Evolutionary conservation across 2,113 vertebrate species (phyloP), one percentile per base, ranked within the genome.

Genomic region (Cebidichthys violaceus): DNA sequence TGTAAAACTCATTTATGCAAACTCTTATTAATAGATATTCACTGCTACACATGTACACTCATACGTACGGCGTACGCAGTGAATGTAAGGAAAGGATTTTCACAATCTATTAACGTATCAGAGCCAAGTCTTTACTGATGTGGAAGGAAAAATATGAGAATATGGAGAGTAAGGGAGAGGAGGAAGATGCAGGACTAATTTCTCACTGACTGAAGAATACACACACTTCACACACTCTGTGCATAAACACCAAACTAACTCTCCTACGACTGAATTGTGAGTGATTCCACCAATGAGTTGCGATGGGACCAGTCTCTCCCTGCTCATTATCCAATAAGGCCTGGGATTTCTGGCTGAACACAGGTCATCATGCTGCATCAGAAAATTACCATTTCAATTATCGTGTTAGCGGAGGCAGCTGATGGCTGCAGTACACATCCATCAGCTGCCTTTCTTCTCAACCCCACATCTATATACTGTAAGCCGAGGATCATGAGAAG

Each of bases 341-440:
- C 43, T 10, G 57, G 68, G 86, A 86, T 88, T 72, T 84, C 62
- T 39, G 70, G 61, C 52, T 67, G 61, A 82, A 70, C 82, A 55
- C 73, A 76, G 83, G 83, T 86, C 68, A 39, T 77, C 77, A 64
- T 82, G 70, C 72, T 60, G 70, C 60, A 85, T 79, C 64, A 33
- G 74, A 85, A 89, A 88, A 90, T 90, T 77, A 92, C 81, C 82
- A 85, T 92, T 93, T 94, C 86, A 92, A 84, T 92, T 81, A 88
- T 24, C 6, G 57, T 70, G 65, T 80, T 39, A 66, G 68, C 1
- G 11, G 69, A 84, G 64, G 64, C 70, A 66, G 74, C 79, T 84
- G 77, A 84, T 45, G 75, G 68, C 74, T 75, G 64, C 8, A 5
- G 61, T 54, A 45, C 39, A 54, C 61, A 67, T 85, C 45, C 29